A percentile compares a stretch with the other conserved stretches of the same genome.
phyloP scores from a whole-genome alignment of 2,888 invertebrate genomes.

The Microchrysa polita region DNA sequence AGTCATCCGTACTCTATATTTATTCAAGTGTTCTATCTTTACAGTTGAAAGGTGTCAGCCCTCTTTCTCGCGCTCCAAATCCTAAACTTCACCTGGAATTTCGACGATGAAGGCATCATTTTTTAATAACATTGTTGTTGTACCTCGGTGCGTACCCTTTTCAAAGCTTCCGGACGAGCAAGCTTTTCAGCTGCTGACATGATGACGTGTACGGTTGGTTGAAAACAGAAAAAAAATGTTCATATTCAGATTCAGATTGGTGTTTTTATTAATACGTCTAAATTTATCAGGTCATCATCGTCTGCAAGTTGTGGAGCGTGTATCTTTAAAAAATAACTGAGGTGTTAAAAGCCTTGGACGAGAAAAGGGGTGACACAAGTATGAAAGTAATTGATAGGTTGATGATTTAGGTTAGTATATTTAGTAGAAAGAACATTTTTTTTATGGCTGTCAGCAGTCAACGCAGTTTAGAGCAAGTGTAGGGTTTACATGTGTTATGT shows the following conservation, averaged over 20 bases:
- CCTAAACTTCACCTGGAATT: no score
- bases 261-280: conserved; percentile 10
- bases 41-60: neutral
- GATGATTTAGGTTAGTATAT: neutral
- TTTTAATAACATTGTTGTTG: no score
- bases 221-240: no score
- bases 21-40: neutral
- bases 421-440: no score
- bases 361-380: no score
- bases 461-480: no score
- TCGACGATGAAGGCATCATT: no score
- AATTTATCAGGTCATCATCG: neutral
- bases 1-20: neutral
- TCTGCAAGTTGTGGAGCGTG: neutral
- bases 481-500: no score
- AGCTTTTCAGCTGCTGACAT: conserved; percentile 7
- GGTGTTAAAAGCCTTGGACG: conserved; percentile 26
- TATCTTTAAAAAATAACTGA: conserved; percentile 12
- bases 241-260: neutral
- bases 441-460: no score
- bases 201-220: no score
- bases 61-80: no score
- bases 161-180: conserved; percentile 1
- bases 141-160: no score
- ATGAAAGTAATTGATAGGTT: conserved; percentile 10